These are phyloP conservation scores for Astreopora myriophthalma DNA, from an alignment of 64 coral and sea anemone species.

Conservation along the genomic window DNA sequence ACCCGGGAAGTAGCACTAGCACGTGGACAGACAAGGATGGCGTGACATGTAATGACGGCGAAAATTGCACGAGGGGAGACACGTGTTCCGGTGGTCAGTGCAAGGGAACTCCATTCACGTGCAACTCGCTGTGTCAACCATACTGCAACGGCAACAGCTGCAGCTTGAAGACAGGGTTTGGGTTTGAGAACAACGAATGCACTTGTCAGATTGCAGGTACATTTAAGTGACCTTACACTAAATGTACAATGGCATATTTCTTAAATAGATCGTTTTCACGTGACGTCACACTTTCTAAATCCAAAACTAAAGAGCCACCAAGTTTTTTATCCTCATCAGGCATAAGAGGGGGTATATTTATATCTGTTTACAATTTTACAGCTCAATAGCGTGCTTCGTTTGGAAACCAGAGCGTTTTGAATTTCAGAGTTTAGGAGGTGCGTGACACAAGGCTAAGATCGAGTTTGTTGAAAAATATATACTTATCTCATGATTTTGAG, in stretches of 20 bases:
- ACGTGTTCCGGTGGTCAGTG: constrained; percentile 76
- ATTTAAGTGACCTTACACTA: not conserved
- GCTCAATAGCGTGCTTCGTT: too few species aligned
- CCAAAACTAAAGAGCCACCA: too few species aligned
- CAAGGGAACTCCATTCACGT: constrained; percentile 60
- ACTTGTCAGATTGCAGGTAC: constrained; percentile 90
- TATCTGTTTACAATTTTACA: too few species aligned
- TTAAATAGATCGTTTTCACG: not conserved
- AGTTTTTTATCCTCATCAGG: too few species aligned
- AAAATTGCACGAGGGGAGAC: constrained; percentile 72
- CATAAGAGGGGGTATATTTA: too few species aligned
- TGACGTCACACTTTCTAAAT: too few species aligned
- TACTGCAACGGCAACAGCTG: constrained; percentile 83
- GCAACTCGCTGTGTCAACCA: constrained; percentile 84
- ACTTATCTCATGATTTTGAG: too few species aligned
- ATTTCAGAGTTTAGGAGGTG: too few species aligned
- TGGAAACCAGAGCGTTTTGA: too few species aligned
- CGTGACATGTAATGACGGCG: constrained; percentile 77
- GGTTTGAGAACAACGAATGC: constrained; percentile 73
- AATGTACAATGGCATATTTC: not conserved
- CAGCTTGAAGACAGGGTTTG: constrained; percentile 84
- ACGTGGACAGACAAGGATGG: constrained; percentile 66
- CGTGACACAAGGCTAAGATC: too few species aligned
- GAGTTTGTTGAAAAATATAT: too few species aligned
- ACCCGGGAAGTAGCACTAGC: constrained; percentile 17